phyloP scores from a whole-genome alignment of 2,113 vertebrate genomes.

The Perca fluviatilis region DNA sequence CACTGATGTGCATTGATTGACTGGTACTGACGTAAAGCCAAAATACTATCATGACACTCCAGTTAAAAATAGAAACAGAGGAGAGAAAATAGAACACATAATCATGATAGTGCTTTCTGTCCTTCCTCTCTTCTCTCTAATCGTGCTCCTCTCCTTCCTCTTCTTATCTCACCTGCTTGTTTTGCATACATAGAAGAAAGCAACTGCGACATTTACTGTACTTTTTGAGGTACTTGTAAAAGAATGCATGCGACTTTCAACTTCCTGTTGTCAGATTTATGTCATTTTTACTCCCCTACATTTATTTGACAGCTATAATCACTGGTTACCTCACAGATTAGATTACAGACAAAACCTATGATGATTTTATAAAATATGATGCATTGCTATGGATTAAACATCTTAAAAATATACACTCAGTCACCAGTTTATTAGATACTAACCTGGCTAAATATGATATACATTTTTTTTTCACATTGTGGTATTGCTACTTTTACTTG shows the following conservation, averaged over 20 bases:
- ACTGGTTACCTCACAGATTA: neutral
- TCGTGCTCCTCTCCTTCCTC: neutral
- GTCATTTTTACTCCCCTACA: neutral
- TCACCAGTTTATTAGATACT: neutral
- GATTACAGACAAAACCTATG: neutral
- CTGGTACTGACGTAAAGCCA: conserved; percentile 35
- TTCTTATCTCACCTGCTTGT: neutral
- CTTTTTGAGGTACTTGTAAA: neutral
- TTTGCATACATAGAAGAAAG: neutral
- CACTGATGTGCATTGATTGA: conserved; percentile 52
- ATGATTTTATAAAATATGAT: neutral
- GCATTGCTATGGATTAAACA: no score
- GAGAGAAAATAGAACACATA: neutral
- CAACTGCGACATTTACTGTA: neutral
- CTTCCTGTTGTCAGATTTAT: neutral
- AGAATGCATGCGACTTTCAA: neutral
- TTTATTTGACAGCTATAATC: neutral
- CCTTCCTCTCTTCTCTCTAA: neutral
- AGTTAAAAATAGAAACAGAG: conserved; percentile 21
- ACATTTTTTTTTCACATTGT: neutral
- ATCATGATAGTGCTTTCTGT: conserved; percentile 3
- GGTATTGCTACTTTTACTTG: neutral
- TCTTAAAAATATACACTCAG: neutral
- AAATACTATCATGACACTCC: conserved; percentile 21
- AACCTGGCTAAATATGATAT: neutral